Conservation (phyloP, 1,140 invertebrate species). For the Paralvinella palmiformis region DNA sequence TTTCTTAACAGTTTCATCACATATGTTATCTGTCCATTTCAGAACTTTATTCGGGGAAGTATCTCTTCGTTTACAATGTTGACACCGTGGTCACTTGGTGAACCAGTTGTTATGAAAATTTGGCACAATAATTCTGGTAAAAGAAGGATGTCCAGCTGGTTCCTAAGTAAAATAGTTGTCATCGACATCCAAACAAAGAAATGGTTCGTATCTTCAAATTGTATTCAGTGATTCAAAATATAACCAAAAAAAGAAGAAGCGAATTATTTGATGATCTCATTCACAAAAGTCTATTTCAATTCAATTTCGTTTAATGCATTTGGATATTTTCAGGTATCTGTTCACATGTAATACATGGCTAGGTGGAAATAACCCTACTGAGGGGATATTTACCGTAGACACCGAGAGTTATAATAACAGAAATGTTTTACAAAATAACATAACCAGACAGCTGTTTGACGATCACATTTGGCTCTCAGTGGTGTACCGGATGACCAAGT, state of each 20-base stretch:
- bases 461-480: slow-evolving; percentile 36
- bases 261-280: no score
- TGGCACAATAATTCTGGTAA: slow-evolving; percentile 19
- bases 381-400: slow-evolving; percentile 20
- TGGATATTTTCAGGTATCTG: slow-evolving; percentile 13
- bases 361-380: slow-evolving; percentile 20
- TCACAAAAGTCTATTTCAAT: no score
- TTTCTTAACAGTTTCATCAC: no score
- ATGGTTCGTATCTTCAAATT: slow-evolving; percentile 21
- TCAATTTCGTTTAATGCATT: no score
- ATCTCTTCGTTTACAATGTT: slow-evolving; percentile 9
- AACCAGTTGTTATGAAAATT: background rate
- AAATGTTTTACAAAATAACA: slow-evolving; percentile 17
- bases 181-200: slow-evolving; percentile 5
- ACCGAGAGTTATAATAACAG: slow-evolving; percentile 14
- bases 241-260: no score
- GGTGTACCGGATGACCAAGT: slow-evolving; percentile 27
- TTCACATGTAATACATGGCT: slow-evolving; percentile 26
- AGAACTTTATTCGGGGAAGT: slow-evolving; percentile 13
- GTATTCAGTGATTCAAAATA: no score
- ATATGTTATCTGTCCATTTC: background rate
- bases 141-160: slow-evolving; percentile 19
- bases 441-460: slow-evolving; percentile 22
- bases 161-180: slow-evolving; percentile 13
- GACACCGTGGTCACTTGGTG: slow-evolving; percentile 16